Conservation (phyloP, 2,113 vertebrate genomes). For the Pleuronectes platessa region DNA sequence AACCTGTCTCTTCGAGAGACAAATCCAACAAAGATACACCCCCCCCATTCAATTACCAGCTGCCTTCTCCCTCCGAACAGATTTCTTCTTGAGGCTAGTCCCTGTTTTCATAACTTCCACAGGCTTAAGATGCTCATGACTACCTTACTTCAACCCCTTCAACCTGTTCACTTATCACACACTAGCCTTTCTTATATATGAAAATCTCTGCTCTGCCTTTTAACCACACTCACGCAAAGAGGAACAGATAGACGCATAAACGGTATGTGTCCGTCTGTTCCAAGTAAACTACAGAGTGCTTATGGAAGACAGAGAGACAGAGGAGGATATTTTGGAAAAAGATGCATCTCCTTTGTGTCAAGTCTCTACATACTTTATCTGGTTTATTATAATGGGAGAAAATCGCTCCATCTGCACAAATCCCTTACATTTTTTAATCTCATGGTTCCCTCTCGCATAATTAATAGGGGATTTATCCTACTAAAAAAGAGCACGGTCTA, state of each 20-base stretch:
- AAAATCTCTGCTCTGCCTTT: background rate
- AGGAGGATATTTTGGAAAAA: background rate
- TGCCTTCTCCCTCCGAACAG: background rate
- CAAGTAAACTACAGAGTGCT: too few species aligned
- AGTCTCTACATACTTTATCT: too few species aligned
- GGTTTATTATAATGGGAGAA: too few species aligned
- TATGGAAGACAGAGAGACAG: too few species aligned
- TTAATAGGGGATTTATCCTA: background rate
- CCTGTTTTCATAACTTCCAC: background rate
- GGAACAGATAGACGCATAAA: background rate
- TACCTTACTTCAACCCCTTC: constrained; percentile 4
- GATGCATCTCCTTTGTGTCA: too few species aligned
- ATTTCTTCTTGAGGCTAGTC: background rate
- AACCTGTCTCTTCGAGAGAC: constrained; percentile 40
- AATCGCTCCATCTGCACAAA: too few species aligned
- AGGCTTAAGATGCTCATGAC: background rate
- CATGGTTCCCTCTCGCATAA: too few species aligned
- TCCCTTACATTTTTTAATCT: too few species aligned
- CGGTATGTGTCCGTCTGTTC: too few species aligned
- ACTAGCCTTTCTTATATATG: too few species aligned
- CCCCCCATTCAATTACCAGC: constrained; percentile 9
- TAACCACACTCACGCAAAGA: background rate
- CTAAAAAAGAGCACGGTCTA: background rate
- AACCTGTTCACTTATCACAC: background rate
- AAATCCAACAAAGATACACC: constrained; percentile 35